phyloP scores from a whole-genome alignment of 1,140 invertebrate species.

The Eumeta japonica region DNA sequence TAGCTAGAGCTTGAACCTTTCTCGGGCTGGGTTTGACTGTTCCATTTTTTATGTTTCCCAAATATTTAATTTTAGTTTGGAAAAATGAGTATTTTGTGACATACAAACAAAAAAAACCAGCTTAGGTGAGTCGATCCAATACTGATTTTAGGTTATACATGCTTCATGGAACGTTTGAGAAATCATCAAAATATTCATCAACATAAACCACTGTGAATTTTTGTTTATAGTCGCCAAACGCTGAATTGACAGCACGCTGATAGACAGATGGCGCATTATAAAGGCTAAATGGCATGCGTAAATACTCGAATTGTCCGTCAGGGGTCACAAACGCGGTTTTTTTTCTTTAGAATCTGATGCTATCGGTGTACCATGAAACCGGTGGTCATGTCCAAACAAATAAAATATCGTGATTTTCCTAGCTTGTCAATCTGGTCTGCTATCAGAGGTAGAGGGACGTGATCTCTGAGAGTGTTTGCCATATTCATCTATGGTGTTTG shows the following conservation, averaged over 20 bases:
- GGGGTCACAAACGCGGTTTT: slow-evolving; percentile 30
- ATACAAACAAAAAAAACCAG: slow-evolving; percentile 15
- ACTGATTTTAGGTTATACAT: slow-evolving; percentile 9
- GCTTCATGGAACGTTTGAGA: slow-evolving; percentile 10
- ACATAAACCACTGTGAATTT: slow-evolving; percentile 13
- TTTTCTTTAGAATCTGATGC: slow-evolving; percentile 7
- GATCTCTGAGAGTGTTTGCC: slow-evolving; percentile 23
- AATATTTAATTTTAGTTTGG: slow-evolving; percentile 10
- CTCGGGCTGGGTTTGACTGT: slow-evolving; percentile 12
- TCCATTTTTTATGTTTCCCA: slow-evolving; percentile 12
- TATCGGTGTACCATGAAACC: slow-evolving; percentile 23
- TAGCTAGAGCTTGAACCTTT: slow-evolving; percentile 11
- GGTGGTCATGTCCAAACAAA: slow-evolving; percentile 9
- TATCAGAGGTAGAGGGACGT: slow-evolving; percentile 20
- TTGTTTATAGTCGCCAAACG: slow-evolving; percentile 18
- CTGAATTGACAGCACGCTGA: slow-evolving; percentile 29
- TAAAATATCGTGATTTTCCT: slow-evolving; percentile 14
- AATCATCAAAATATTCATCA: slow-evolving; percentile 17
- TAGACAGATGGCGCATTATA: slow-evolving; percentile 22
- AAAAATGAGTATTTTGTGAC: slow-evolving; percentile 13
- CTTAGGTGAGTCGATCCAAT: no score
- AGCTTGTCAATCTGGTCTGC: slow-evolving; percentile 42
- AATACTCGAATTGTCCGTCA: slow-evolving; percentile 23
- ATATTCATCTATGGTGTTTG: no score
- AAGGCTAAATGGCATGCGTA: slow-evolving; percentile 28